These are phyloP conservation scores for Neoarius graeffei DNA, from an alignment of 2,113 vertebrate species.

Conservation along the genomic window DNA sequence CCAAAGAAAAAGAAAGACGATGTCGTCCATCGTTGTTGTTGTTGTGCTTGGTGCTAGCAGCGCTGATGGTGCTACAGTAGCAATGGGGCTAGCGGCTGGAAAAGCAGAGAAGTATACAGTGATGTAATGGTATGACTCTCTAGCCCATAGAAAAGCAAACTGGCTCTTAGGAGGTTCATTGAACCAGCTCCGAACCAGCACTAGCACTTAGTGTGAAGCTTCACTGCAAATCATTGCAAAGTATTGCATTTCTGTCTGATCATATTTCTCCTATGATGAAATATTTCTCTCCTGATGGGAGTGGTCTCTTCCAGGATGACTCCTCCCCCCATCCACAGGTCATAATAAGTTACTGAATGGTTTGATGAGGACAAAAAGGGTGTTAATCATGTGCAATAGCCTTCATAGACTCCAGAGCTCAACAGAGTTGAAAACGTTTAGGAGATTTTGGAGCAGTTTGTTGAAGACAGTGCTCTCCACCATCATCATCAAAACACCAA, in stretches of 20 bases:
- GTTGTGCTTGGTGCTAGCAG: no score
- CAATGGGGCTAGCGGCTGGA: no score
- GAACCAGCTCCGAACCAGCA: no score
- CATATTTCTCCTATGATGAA: background rate
- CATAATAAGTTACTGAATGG: background rate
- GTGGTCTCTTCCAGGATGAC: background rate
- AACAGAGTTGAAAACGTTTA: background rate
- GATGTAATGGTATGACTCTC: no score
- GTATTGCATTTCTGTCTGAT: no score
- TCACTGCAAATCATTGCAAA: background rate
- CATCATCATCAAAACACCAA: background rate
- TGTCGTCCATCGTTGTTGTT: no score
- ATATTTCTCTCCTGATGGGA: background rate
- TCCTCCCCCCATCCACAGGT: background rate
- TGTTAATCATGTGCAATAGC: background rate
- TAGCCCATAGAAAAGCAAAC: no score
- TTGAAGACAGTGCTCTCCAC: background rate
- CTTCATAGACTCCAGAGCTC: background rate
- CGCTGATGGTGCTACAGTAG: no score
- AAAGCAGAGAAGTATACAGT: no score
- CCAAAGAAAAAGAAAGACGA: no score
- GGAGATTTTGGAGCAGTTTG: background rate
- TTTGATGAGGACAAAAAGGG: background rate
- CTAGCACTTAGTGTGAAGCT: background rate
- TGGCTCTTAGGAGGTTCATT: no score